These are phyloP conservation scores for Aphelenchoides fujianensis DNA, from an alignment of 1,140 invertebrate genomes.

Conservation along the genomic window DNA sequence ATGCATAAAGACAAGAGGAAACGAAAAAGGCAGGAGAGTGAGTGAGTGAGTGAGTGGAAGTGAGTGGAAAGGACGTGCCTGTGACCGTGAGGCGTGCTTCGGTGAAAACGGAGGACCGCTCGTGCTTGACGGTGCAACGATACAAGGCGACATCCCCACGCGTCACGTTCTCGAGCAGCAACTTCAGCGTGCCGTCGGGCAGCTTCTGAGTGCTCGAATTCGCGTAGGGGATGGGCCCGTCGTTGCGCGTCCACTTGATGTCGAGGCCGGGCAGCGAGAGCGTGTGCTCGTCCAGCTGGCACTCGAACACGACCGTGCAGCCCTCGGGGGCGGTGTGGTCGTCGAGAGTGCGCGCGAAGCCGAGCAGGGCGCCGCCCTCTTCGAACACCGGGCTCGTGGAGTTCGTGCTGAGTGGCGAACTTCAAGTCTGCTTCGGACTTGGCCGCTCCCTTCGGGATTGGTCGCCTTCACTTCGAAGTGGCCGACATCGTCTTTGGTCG, in stretches of 20 bases:
- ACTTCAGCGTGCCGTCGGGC: slow-evolving; percentile 66
- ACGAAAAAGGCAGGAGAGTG: slow-evolving; percentile 10
- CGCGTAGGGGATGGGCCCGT: slow-evolving; percentile 8
- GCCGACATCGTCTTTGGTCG: slow-evolving; percentile 44
- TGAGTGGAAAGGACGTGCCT: slow-evolving; percentile 25
- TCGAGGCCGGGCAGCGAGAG: neutral
- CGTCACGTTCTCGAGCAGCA: slow-evolving; percentile 46
- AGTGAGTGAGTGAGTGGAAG: neutral
- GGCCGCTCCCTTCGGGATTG: slow-evolving; percentile 20
- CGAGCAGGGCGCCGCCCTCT: slow-evolving; percentile 33
- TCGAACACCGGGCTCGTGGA: slow-evolving; percentile 28
- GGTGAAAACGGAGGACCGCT: slow-evolving; percentile 40
- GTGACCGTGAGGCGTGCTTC: slow-evolving; percentile 37
- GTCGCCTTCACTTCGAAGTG: slow-evolving; percentile 34
- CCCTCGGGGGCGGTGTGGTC: slow-evolving; percentile 32
- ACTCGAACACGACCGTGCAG: slow-evolving; percentile 35
- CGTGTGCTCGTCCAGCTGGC: slow-evolving; percentile 35
- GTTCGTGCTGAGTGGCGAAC: slow-evolving; percentile 40
- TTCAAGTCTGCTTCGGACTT: slow-evolving; percentile 43
- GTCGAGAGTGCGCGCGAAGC: slow-evolving; percentile 25
- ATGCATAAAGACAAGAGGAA: too few relatives aligned
- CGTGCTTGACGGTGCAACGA: slow-evolving; percentile 43
- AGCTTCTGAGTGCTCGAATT: slow-evolving; percentile 70
- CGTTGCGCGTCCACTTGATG: slow-evolving; percentile 6
- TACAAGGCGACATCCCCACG: slow-evolving; percentile 52